Evolutionary conservation across 2,113 vertebrate species (phyloP).

Genomic region (Cinclus cinclus): DNA sequence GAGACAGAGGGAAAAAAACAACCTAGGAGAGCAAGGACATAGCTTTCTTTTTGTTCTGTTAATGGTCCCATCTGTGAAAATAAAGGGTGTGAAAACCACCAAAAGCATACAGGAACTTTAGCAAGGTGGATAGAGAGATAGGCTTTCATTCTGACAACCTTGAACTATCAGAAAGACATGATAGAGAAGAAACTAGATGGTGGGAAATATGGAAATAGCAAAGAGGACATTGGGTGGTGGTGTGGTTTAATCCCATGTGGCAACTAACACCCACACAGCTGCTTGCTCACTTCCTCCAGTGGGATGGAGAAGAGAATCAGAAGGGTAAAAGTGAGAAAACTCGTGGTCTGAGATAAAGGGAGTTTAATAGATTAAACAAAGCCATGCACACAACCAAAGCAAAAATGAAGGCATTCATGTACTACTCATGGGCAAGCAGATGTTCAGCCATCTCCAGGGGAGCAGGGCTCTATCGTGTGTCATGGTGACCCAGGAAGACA

Average conservation of each 20-base stretch:
- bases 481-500: background rate
- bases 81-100: constrained; percentile 49
- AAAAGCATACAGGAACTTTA: constrained; percentile 16
- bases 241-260: accelerated
- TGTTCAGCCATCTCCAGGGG: background rate
- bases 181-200: background rate
- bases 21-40: background rate
- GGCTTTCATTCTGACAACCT: constrained; percentile 7
- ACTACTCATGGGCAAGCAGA: background rate
- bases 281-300: accelerated
- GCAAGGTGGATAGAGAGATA: background rate
- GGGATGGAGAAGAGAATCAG: background rate
- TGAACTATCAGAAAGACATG: background rate
- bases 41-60: background rate
- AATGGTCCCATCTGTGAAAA: constrained; percentile 48
- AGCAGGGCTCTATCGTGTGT: accelerated
- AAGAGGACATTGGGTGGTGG: background rate
- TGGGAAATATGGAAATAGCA: background rate
- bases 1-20: accelerated
- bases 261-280: background rate
- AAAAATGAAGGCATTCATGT: background rate
- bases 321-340: background rate
- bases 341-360: background rate
- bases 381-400: accelerated
- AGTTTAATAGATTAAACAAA: background rate